Conservation (phyloP, 1,140 invertebrate species). For the Apis laboriosa region DNA sequence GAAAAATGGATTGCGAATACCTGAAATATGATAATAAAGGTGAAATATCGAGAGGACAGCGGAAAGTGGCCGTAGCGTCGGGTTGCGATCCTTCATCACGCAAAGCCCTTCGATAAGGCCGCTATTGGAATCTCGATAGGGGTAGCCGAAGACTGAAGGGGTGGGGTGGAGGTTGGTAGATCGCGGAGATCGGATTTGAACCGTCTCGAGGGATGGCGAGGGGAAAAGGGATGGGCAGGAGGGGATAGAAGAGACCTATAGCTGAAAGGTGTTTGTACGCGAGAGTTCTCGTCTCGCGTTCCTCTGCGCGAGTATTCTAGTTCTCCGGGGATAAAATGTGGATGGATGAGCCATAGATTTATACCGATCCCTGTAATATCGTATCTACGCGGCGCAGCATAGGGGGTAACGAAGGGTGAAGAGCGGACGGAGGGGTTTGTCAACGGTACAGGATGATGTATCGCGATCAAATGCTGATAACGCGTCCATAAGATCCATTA, state of each 20-base stretch:
- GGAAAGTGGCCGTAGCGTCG: constrained; percentile 69
- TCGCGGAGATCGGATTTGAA: constrained; percentile 74
- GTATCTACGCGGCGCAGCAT: constrained; percentile 63
- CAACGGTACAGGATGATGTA: constrained; percentile 75
- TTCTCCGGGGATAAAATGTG: constrained; percentile 75
- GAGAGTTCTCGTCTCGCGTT: neutral
- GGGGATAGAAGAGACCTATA: constrained; percentile 48
- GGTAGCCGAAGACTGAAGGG: neutral
- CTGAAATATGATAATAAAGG: constrained; percentile 77
- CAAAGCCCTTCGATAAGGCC: constrained; percentile 78
- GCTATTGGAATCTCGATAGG: constrained; percentile 78
- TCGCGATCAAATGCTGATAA: constrained; percentile 77
- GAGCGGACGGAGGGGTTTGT: constrained; percentile 73
- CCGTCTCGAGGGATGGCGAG: constrained; percentile 62
- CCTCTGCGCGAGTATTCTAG: constrained; percentile 48
- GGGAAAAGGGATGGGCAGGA: too few species aligned
- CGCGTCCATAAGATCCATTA: constrained; percentile 72
- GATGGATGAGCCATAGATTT: constrained; percentile 79
- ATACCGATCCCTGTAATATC: constrained; percentile 76
- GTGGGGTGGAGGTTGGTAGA: neutral
- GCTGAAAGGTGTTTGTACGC: constrained; percentile 46
- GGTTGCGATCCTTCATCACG: constrained; percentile 75
- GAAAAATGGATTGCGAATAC: constrained; percentile 72
- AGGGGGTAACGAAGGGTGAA: constrained; percentile 63
- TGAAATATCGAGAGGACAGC: constrained; percentile 73